phyloP scores from a whole-genome alignment of 2,888 invertebrate species.

The Coelinius sp. region DNA sequence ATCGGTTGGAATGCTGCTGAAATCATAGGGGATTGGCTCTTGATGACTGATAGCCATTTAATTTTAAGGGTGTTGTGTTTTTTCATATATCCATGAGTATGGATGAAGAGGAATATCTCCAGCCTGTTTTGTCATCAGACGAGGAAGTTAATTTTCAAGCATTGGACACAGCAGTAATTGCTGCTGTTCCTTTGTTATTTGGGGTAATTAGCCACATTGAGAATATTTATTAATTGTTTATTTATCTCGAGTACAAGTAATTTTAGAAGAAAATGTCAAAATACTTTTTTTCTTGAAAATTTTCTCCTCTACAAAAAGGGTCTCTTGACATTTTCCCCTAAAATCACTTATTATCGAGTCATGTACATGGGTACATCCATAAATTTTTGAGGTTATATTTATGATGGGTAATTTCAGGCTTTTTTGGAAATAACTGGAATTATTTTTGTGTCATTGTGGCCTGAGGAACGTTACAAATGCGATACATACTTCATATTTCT shows the following conservation, averaged over 20 bases:
- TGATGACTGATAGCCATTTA: constrained; percentile 20
- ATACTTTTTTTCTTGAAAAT: no score
- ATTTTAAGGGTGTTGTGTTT: constrained; percentile 60
- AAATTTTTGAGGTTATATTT: constrained; percentile 31
- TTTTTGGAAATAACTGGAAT: constrained; percentile 64
- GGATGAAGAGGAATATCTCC: constrained; percentile 66
- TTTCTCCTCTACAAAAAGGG: no score
- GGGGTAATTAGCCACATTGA: constrained; percentile 59
- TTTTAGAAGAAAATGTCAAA: no score
- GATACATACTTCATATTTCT: constrained; percentile 66
- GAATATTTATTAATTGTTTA: constrained; percentile 11
- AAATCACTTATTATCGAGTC: no score
- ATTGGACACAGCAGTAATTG: constrained; percentile 61
- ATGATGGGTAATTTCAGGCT: constrained; percentile 52
- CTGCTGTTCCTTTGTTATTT: constrained; percentile 57
- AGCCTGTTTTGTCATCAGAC: constrained; percentile 61
- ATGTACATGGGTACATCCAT: no score
- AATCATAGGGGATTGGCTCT: not conserved
- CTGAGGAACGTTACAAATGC: constrained; percentile 63
- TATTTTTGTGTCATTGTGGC: constrained; percentile 64
- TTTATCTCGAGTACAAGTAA: no score
- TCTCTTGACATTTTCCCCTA: no score
- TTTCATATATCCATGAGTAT: constrained; percentile 63
- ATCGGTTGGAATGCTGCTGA: not conserved
- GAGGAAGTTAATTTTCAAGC: constrained; percentile 61